Evolutionary conservation across 2,113 vertebrate species (phyloP).

Genomic region (Tychaedon coryphoeus): DNA sequence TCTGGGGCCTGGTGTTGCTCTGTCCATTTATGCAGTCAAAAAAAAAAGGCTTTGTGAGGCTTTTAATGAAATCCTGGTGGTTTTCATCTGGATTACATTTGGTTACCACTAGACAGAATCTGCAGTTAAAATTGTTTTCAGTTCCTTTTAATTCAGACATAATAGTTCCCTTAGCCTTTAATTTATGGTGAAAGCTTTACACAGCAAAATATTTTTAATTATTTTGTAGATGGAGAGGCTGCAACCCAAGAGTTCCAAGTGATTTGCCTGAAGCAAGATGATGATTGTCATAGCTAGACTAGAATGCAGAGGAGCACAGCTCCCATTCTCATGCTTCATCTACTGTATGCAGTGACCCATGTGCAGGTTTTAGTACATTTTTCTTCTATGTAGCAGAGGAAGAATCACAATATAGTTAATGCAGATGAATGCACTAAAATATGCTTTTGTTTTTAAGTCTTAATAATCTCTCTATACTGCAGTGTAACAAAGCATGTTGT

Average conservation of each 20-base stretch:
- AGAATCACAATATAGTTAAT: not conserved
- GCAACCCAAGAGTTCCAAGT: not conserved
- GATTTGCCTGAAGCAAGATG: slow-evolving; percentile 26
- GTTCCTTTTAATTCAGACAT: not conserved
- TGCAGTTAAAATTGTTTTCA: not conserved
- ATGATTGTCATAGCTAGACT: not conserved
- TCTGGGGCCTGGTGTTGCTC: not conserved
- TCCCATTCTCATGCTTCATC: slow-evolving; percentile 22
- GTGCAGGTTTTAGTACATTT: not conserved
- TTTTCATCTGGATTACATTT: not conserved
- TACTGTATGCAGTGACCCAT: not conserved
- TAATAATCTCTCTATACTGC: not conserved
- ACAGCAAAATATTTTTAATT: not conserved
- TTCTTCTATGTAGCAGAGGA: not conserved
- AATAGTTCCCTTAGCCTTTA: not conserved
- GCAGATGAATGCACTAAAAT: not conserved
- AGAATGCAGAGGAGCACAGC: not conserved
- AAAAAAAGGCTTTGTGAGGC: not conserved
- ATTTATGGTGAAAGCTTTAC: not conserved
- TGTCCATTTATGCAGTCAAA: not conserved
- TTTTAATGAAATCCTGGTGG: not conserved
- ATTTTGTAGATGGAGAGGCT: not conserved
- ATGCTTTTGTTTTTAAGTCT: not conserved
- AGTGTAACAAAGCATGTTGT: not conserved
- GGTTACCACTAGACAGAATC: not conserved